Percentiles rank a stretch among this genome's conserved stretches.
Evolutionary conservation across 2,888 invertebrate species (phyloP).

Genomic region (Xestia c-nigrum): DNA sequence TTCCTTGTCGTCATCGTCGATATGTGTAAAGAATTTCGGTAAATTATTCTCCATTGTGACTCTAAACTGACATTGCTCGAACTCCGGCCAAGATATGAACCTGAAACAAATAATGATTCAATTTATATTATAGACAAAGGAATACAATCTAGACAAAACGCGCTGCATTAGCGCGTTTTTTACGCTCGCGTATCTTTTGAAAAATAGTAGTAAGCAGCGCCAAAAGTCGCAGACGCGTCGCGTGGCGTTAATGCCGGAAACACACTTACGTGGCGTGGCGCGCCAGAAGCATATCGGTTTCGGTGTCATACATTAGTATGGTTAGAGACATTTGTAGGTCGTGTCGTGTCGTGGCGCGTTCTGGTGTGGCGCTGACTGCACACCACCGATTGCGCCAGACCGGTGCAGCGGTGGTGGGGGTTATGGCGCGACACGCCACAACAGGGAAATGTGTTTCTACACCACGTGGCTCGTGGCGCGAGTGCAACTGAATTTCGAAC

Average conservation of each 20-base stretch:
- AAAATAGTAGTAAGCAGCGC: not conserved
- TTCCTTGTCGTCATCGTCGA: slow-evolving; percentile 81
- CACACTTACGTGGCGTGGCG: too few species aligned
- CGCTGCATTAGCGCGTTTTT: not conserved
- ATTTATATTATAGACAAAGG: not conserved
- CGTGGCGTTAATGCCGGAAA: not conserved
- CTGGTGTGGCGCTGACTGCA: too few species aligned
- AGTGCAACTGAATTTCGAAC: too few species aligned
- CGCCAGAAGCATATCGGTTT: too few species aligned
- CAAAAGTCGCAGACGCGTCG: not conserved
- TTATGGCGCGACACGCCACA: too few species aligned
- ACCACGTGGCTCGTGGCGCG: too few species aligned
- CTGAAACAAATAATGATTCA: slow-evolving; percentile 71
- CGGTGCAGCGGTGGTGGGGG: too few species aligned
- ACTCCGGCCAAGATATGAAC: slow-evolving; percentile 92
- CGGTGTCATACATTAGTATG: too few species aligned
- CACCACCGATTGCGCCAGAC: too few species aligned
- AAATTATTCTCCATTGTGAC: slow-evolving; percentile 92
- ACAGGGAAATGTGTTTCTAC: too few species aligned
- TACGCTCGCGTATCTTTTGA: not conserved
- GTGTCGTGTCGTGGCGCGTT: too few species aligned
- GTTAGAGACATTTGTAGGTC: too few species aligned
- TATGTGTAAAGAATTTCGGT: slow-evolving; percentile 81
- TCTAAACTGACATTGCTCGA: slow-evolving; percentile 91
- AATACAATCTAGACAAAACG: not conserved